A percentile compares a stretch with the other conserved stretches of the same genome.
These are phyloP conservation scores for Crax fasciolata DNA, from an alignment of 2,797 vertebrate genomes.

Conservation along the genomic window DNA sequence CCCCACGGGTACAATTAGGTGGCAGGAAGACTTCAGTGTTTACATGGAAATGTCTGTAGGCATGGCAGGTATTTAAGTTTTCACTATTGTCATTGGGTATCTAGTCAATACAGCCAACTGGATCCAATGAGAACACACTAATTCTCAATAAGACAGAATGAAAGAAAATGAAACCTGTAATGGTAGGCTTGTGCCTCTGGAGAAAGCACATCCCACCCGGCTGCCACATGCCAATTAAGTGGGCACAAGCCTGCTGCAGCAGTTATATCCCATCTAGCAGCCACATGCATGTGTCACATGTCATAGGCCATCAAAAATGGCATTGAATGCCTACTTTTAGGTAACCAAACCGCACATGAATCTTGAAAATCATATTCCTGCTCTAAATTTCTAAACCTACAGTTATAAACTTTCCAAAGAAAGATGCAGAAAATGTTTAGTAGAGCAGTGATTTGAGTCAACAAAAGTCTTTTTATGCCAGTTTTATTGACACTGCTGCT, in stretches of 20 bases:
- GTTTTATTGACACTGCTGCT: background rate
- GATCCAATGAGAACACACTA: background rate
- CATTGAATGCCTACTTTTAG: background rate
- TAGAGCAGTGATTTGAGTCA: background rate
- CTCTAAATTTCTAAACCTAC: background rate
- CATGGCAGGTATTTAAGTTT: background rate
- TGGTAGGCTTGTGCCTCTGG: background rate
- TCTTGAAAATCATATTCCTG: background rate
- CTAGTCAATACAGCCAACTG: background rate
- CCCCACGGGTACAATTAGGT: background rate
- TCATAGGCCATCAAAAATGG: fast-evolving
- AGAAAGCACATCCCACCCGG: background rate
- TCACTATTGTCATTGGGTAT: background rate
- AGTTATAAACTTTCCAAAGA: background rate
- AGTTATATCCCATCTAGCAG: background rate
- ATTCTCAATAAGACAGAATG: background rate
- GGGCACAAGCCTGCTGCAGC: background rate
- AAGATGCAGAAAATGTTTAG: background rate
- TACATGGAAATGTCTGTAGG: background rate
- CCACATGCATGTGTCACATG: fast-evolving
- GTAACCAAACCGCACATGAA: background rate
- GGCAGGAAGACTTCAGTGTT: background rate
- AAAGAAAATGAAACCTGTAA: background rate
- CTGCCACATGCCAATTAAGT: background rate
- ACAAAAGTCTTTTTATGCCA: background rate